Base-by-base conservation (phyloP, 92 coral and sea anemone genomes). In the Epizoanthus fatuus region DNA sequence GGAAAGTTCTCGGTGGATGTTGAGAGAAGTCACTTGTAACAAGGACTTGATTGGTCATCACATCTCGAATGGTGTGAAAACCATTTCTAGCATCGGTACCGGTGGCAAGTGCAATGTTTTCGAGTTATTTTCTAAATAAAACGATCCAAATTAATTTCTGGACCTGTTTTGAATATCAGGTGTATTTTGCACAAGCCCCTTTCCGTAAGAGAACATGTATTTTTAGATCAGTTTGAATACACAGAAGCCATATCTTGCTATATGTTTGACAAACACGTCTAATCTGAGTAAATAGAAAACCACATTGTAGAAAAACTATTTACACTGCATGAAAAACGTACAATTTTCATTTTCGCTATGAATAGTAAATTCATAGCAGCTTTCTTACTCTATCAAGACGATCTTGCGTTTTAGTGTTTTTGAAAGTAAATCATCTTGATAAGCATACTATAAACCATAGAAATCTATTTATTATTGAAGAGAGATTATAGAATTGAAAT, bases 271-370 rank as follows among this genome's bases (percentile, higher is more conserved):
- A 60, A 60, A 77, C 14, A 60, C 37, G 14, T 77, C 7, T 69
- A 77, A 4, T 17, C 63, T 59, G 82, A 40, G 71, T 60, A 77
- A 77, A 77, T 53, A 77, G 63, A 4, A 60, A 44, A 60, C 55
- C 69, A 32, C 82, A 77, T 59, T 56, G 70, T 39, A 37, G 71
- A 76, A 59, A 76, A 58, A 76, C 56, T 60, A 76, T 59, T 76
- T 76, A 76, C 58, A 42, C 82, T 42, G 63, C 82, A 77, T 39
- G 42, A 59, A 44, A 39, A 19, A 14, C 14, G 2, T 15, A 25
- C n/a, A 15, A 15, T 5, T 44, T 9, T 44, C 39, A 15, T 1
- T 16, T 45, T 70, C 38, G 55, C 11, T 70, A 42, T 70, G 75
- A 70, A 70, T 17, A 42, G 35, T 39, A 42, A 60, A 38, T 35